A percentile compares a stretch with the other conserved stretches of the same genome.
phyloP scores from a whole-genome alignment of 2,113 vertebrate species.

The Ictalurus furcatus region DNA sequence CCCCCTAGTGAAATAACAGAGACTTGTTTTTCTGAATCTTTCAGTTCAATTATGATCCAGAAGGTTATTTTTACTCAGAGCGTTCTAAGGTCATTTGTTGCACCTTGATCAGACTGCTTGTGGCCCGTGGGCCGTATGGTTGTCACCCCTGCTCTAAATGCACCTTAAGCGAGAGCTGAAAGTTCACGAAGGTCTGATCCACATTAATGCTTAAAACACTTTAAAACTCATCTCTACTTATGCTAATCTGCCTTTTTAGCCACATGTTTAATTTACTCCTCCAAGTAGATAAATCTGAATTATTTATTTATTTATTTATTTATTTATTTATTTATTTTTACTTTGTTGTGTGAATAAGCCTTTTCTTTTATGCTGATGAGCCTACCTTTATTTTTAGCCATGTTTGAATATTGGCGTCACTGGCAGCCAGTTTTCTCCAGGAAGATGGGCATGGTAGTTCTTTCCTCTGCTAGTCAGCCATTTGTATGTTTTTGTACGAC shows the following conservation, averaged over 20 bases:
- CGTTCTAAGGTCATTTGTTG: background rate
- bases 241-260: background rate
- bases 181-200: background rate
- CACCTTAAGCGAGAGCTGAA: background rate
- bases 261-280: background rate
- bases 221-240: background rate
- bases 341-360: background rate
- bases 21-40: background rate
- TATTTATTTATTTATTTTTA: no score
- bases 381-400: background rate
- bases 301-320: background rate
- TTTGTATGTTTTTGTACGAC: constrained; percentile 24
- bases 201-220: background rate
- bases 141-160: background rate
- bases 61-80: background rate
- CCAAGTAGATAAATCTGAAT: background rate
- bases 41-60: background rate
- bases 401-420: background rate
- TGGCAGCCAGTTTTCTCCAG: background rate
- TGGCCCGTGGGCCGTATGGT: background rate
- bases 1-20: background rate
- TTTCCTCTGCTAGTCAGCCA: background rate
- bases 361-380: background rate
- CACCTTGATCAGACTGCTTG: background rate
- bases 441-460: background rate